A percentile compares a stretch with the other conserved stretches of the same genome.
Evolutionary conservation across 2,888 invertebrate species (phyloP).

Genomic region (Drosophila emarginata): DNA sequence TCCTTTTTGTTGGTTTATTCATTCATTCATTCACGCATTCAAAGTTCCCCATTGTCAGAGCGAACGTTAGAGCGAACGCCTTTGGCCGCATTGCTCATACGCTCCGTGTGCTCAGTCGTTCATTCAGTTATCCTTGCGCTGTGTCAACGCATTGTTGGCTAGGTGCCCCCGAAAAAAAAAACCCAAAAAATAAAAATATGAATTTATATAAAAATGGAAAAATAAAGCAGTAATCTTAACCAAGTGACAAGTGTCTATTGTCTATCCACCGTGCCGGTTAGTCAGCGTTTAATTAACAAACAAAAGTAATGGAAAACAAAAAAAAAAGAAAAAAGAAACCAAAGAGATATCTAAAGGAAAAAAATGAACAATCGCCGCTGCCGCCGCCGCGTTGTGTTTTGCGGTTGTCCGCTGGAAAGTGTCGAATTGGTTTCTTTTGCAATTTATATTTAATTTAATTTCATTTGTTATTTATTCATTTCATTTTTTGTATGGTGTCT

Average conservation of each 20-base stretch:
- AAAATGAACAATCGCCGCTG: conserved; percentile 16
- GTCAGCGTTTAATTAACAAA: conserved; percentile 16
- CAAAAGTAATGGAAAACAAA: conserved; percentile 20
- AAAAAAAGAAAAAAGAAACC: background rate
- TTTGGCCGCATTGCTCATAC: conserved; percentile 69
- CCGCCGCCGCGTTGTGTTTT: conserved; percentile 8
- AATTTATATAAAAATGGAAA: conserved; percentile 11
- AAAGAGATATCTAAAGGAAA: conserved; percentile 17
- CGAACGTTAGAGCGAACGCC: conserved; percentile 20
- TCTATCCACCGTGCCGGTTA: conserved; percentile 43
- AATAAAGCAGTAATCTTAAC: background rate
- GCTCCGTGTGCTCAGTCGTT: conserved; percentile 60
- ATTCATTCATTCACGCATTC: conserved; percentile 51
- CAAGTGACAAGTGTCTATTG: conserved; percentile 6
- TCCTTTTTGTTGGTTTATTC: conserved; percentile 64
- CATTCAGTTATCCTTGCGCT: conserved; percentile 73
- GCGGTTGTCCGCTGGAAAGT: conserved; percentile 31
- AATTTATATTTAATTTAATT: conserved; percentile 31
- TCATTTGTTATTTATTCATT: conserved; percentile 30
- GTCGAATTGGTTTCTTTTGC: conserved; percentile 18
- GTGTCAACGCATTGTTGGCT: conserved; percentile 71
- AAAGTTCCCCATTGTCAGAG: conserved; percentile 23
- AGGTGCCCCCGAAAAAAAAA: conserved; percentile 27
- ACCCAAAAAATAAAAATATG: background rate
- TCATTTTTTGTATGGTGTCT: conserved; percentile 29